Evolutionary conservation across 2,888 invertebrate species (phyloP).

Genomic region (Athripsodes cinereus): DNA sequence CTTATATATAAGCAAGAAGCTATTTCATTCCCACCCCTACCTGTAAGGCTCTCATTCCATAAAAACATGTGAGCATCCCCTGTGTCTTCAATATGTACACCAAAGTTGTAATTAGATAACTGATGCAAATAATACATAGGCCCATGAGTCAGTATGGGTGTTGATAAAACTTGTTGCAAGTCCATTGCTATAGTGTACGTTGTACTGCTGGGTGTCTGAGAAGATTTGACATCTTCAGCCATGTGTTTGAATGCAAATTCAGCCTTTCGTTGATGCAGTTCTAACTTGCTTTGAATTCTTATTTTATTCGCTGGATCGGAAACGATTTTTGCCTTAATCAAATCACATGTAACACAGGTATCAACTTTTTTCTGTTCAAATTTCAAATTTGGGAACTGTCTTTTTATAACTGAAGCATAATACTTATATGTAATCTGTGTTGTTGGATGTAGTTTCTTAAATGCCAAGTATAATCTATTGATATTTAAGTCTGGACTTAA

Average conservation of each 20-base stretch:
- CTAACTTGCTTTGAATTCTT: slow-evolving; percentile 3
- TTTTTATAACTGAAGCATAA: slow-evolving; percentile 13
- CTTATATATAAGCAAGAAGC: slow-evolving; percentile 19
- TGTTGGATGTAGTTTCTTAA: neutral
- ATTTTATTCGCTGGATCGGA: slow-evolving; percentile 9
- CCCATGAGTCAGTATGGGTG: slow-evolving; percentile 31
- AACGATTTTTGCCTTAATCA: slow-evolving; percentile 6
- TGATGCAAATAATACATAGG: slow-evolving; percentile 32
- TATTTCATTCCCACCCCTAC: slow-evolving; percentile 29
- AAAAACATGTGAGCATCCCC: neutral
- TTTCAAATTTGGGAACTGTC: slow-evolving; percentile 14
- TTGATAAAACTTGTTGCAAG: slow-evolving; percentile 31
- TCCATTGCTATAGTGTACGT: slow-evolving; percentile 28
- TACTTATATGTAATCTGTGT: slow-evolving; percentile 12
- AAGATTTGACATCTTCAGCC: slow-evolving; percentile 25
- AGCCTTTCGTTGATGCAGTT: slow-evolving; percentile 23
- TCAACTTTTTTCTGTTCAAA: slow-evolving; percentile 16
- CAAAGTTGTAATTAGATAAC: slow-evolving; percentile 29
- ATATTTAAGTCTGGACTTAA: slow-evolving; percentile 20
- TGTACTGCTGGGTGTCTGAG: slow-evolving; percentile 26
- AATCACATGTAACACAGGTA: slow-evolving; percentile 12
- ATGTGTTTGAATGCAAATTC: slow-evolving; percentile 20
- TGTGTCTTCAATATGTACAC: slow-evolving; percentile 2
- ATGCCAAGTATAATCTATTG: slow-evolving; percentile 9
- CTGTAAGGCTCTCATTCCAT: slow-evolving; percentile 17